Conservation (phyloP, 2,797 vertebrate genomes). For the Sibirionetta formosa region DNA sequence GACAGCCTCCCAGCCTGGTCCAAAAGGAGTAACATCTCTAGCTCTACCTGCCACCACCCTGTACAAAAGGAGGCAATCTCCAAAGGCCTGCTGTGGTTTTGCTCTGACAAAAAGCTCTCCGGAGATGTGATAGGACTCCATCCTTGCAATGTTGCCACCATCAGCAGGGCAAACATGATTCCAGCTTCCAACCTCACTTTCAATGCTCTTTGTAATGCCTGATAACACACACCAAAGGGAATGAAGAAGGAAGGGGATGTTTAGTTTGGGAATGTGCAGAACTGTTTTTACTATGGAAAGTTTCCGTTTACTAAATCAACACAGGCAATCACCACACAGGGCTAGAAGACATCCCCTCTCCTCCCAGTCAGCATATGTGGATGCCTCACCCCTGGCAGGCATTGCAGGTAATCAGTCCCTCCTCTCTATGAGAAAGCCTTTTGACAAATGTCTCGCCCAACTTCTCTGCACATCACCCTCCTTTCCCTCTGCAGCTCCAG, state of each 20-base stretch:
- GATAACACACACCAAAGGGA: not conserved
- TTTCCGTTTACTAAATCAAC: not conserved
- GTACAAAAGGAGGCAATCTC: not conserved
- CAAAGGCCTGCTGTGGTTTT: not conserved
- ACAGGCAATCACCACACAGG: not conserved
- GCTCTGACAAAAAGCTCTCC: not conserved
- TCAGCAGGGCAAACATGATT: not conserved
- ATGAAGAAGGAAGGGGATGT: not conserved
- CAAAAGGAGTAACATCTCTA: not conserved
- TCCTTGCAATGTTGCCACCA: not conserved
- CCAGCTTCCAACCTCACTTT: not conserved
- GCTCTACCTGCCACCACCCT: not conserved
- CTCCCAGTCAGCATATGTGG: not conserved
- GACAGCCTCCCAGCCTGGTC: not conserved
- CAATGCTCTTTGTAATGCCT: not conserved
- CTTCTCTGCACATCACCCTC: not conserved
- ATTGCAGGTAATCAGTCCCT: not conserved
- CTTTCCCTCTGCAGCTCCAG: not conserved
- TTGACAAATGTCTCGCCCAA: accelerated
- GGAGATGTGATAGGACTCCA: not conserved
- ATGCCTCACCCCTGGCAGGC: not conserved
- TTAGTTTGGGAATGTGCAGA: not conserved
- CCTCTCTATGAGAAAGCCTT: not conserved
- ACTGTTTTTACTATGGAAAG: not conserved
- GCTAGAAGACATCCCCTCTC: not conserved